Evolutionary conservation across 2,797 vertebrate species (phyloP).

Genomic region (Smutsia gigantea): DNA sequence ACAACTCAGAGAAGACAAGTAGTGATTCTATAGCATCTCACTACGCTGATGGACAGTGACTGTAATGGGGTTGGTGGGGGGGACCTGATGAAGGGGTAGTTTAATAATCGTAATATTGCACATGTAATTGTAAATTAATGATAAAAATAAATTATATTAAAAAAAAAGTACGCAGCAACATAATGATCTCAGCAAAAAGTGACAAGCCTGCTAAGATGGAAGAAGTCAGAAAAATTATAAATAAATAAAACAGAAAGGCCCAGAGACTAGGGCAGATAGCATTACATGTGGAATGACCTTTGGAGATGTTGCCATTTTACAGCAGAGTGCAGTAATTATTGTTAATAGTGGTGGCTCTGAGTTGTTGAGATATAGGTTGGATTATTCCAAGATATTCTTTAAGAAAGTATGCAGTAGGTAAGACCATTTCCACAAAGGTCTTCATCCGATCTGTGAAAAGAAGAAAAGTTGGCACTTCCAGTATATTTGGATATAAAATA

Average conservation of each 20-base stretch:
- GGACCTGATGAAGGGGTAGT: too few relatives aligned
- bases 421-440: not conserved
- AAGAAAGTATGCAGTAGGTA: not conserved
- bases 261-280: not conserved
- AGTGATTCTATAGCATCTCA: too few relatives aligned
- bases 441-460: not conserved
- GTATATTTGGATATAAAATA: not conserved
- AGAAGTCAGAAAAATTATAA: not conserved
- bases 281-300: not conserved
- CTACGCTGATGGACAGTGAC: too few relatives aligned
- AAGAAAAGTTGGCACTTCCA: not conserved
- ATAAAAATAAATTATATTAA: too few relatives aligned
- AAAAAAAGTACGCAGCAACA: not conserved
- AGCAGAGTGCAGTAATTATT: not conserved
- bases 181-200: not conserved
- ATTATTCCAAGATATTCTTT: not conserved
- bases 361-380: not conserved
- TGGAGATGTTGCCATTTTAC: not conserved
- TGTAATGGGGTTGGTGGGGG: too few relatives aligned
- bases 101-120: too few relatives aligned
- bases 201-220: not conserved
- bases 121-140: too few relatives aligned
- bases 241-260: not conserved
- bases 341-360: not conserved
- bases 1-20: too few relatives aligned